Percentiles rank a stretch among this genome's conserved stretches.
These are phyloP conservation scores for Mycalesis mineus DNA, from an alignment of 2,888 invertebrate species.

Conservation along the genomic window DNA sequence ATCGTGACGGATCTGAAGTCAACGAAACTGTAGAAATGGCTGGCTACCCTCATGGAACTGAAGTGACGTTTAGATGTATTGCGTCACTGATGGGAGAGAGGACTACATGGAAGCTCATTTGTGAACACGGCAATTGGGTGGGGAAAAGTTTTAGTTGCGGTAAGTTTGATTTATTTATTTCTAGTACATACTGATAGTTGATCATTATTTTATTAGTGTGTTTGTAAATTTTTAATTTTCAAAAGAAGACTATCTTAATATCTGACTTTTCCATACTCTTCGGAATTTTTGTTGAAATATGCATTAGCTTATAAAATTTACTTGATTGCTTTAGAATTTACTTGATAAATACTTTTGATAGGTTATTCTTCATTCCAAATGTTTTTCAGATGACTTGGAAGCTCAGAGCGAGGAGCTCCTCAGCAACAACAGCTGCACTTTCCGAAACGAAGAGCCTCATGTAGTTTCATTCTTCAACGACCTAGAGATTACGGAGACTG, in stretches of 20 bases:
- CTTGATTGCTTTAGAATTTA: no score
- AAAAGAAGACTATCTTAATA: no score
- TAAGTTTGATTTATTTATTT: conserved; percentile 50
- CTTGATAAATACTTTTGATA: background rate
- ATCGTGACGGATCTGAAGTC: conserved; percentile 83
- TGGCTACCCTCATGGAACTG: conserved; percentile 87
- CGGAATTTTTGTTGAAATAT: no score
- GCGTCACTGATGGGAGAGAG: conserved; percentile 89
- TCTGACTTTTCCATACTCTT: no score
- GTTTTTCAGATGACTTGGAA: conserved; percentile 65
- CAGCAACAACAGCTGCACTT: conserved; percentile 86
- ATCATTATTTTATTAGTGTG: no score
- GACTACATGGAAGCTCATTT: conserved; percentile 90
- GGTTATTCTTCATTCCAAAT: background rate
- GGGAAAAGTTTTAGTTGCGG: conserved; percentile 89
- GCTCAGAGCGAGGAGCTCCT: conserved; percentile 66
- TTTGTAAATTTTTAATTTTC: no score
- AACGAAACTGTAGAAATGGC: conserved; percentile 81
- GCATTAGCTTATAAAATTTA: no score
- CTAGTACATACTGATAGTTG: no score
- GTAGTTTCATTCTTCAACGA: conserved; percentile 90
- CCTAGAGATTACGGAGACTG: conserved; percentile 84
- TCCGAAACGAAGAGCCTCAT: conserved; percentile 86
- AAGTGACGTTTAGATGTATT: conserved; percentile 90
- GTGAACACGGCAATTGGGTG: conserved; percentile 91